Percentiles rank a stretch among this genome's conserved stretches.
Conservation (phyloP, 2,113 vertebrate genomes). For the Pampusana beccarii region DNA sequence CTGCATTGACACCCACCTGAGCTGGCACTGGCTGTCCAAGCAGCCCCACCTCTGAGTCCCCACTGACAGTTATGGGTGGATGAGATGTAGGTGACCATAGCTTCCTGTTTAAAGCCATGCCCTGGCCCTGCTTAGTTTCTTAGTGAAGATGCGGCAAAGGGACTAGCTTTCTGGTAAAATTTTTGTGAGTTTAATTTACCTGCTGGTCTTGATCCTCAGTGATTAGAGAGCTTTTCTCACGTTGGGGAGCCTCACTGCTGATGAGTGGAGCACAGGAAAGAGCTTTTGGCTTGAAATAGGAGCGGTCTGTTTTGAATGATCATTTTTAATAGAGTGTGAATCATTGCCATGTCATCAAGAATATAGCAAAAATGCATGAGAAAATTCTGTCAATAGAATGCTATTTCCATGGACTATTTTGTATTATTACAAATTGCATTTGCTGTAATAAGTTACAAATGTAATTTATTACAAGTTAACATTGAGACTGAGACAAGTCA, state of each 20-base stretch:
- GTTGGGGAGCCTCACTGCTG: background rate
- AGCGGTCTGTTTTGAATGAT: background rate
- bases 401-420: constrained; percentile 20
- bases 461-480: constrained; percentile 44
- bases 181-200: background rate
- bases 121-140: background rate
- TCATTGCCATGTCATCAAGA: background rate
- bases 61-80: rapidly evolving
- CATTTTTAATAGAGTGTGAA: constrained; percentile 33
- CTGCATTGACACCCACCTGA: background rate
- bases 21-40: background rate
- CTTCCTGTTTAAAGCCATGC: background rate
- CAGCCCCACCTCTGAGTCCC: background rate
- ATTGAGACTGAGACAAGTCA: constrained; percentile 13
- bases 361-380: background rate
- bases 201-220: background rate
- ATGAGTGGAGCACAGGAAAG: background rate
- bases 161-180: background rate
- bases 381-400: constrained; percentile 37
- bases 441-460: constrained; percentile 29
- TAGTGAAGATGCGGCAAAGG: background rate
- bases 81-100: background rate
- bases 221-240: background rate
- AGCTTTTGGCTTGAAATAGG: background rate
- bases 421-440: constrained; percentile 11